A percentile compares a stretch with the other conserved stretches of the same genome.
Conservation (phyloP, 2,888 invertebrate species). For the Norana najaformis region DNA sequence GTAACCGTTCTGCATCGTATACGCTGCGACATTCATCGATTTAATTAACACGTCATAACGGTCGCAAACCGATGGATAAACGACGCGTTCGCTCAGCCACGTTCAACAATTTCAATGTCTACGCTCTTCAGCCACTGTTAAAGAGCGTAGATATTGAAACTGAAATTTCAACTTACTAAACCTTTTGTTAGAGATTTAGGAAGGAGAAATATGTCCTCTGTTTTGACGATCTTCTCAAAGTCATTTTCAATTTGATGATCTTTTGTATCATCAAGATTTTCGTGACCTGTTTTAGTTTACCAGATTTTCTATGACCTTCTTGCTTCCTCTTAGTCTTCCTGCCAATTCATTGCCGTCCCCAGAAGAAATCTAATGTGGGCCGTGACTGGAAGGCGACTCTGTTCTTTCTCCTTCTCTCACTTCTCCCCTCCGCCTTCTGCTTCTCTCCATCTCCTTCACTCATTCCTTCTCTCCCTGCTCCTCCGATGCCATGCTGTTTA, state of each 20-base stretch:
- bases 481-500: not conserved
- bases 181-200: no score
- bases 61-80: not conserved
- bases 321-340: not conserved
- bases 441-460: not conserved
- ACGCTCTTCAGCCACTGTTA: no score
- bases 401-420: not conserved
- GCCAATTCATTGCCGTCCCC: not conserved
- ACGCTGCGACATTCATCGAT: not conserved
- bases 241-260: no score
- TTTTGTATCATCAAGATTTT: not conserved
- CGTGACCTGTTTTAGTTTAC: not conserved
- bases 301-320: not conserved
- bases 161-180: no score
- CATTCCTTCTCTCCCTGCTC: not conserved
- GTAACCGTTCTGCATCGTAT: constrained; percentile 3
- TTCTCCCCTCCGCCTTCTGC: not conserved
- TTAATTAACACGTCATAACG: not conserved
- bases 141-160: no score
- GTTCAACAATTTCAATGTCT: not conserved
- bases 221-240: no score
- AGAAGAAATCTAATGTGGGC: not conserved
- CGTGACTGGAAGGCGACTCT: not conserved
- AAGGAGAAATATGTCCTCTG: not conserved
- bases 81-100: not conserved